Conservation (phyloP, 2,888 invertebrate species). For the Agrotis puta region DNA sequence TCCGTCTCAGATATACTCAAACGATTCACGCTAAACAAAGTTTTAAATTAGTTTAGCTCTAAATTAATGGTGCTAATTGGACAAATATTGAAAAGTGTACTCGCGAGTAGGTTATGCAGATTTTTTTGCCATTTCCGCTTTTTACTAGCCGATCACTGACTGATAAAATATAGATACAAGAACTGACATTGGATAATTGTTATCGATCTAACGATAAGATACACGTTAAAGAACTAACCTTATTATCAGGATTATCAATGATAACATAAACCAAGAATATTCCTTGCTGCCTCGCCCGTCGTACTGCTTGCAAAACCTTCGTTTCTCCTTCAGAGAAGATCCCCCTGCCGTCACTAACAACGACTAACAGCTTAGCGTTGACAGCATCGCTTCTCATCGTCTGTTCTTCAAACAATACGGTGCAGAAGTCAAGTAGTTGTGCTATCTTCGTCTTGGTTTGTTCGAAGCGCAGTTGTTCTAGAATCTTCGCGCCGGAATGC, state of each 20-base stretch:
- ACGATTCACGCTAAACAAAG: neutral
- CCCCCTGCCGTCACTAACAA: slow-evolving; percentile 98
- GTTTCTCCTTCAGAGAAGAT: slow-evolving; percentile 97
- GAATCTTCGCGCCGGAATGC: slow-evolving; percentile 95
- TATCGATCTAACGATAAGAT: neutral
- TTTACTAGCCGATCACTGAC: neutral
- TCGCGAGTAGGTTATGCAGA: neutral
- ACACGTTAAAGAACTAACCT: slow-evolving; percentile 88
- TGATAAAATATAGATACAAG: neutral
- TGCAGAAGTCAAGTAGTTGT: slow-evolving; percentile 95
- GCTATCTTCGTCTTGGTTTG: slow-evolving; percentile 97
- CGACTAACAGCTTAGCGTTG: slow-evolving; percentile 96
- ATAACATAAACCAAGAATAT: slow-evolving; percentile 99
- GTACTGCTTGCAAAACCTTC: slow-evolving; percentile 94
- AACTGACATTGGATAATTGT: neutral
- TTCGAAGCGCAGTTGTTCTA: slow-evolving; percentile 96
- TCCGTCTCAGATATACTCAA: too few species aligned
- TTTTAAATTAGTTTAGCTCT: neutral
- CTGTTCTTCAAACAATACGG: slow-evolving; percentile 90
- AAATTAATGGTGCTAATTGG: neutral
- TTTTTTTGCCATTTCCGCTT: neutral
- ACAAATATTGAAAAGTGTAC: too few species aligned
- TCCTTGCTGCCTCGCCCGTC: slow-evolving; percentile 94
- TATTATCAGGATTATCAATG: slow-evolving; percentile 97
- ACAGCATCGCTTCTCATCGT: slow-evolving; percentile 89